These are phyloP conservation scores for Choreutis nemorana DNA, from an alignment of 2,888 invertebrate genomes.

Conservation along the genomic window DNA sequence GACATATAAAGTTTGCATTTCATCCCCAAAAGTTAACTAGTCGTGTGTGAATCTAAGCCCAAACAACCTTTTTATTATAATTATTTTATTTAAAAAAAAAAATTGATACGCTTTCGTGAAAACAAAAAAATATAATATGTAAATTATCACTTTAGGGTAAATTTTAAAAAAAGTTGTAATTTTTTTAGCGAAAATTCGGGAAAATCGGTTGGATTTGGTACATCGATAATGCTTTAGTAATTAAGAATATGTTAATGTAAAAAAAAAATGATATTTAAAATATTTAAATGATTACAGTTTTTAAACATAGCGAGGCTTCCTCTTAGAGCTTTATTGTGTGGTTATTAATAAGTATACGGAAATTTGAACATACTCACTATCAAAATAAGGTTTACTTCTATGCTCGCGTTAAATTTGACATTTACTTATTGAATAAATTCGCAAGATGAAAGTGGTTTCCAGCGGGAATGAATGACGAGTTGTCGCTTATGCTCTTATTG, in stretches of 20 bases:
- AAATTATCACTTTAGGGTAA: constrained; percentile 16
- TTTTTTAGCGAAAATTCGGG: constrained; percentile 1
- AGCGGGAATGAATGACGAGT: too few relatives aligned
- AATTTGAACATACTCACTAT: constrained; percentile 58
- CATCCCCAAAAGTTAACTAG: too few relatives aligned
- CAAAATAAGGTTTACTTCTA: constrained; percentile 34
- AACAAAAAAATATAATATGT: constrained; percentile 23
- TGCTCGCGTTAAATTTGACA: constrained; percentile 23
- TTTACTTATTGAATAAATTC: constrained; percentile 3
- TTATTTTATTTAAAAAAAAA: constrained; percentile 15
- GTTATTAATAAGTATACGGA: constrained; percentile 54
- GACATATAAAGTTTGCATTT: too few relatives aligned
- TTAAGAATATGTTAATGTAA: constrained; percentile 57
- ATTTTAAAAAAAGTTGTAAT: constrained; percentile 16
- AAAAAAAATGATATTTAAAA: constrained; percentile 47
- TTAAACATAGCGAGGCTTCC: constrained; percentile 62
- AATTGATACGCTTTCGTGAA: constrained; percentile 24
- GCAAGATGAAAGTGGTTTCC: constrained; percentile 6
- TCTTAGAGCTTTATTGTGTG: constrained; percentile 61
- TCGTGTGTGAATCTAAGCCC: constrained; percentile 51
- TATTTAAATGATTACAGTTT: constrained; percentile 32
- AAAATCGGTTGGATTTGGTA: constrained; percentile 26
- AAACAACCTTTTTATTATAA: constrained; percentile 16
- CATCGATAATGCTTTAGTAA: constrained; percentile 53
- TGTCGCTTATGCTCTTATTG: too few relatives aligned